Base-by-base conservation (phyloP, 2,113 vertebrate genomes). In the Lampris incognitus region DNA sequence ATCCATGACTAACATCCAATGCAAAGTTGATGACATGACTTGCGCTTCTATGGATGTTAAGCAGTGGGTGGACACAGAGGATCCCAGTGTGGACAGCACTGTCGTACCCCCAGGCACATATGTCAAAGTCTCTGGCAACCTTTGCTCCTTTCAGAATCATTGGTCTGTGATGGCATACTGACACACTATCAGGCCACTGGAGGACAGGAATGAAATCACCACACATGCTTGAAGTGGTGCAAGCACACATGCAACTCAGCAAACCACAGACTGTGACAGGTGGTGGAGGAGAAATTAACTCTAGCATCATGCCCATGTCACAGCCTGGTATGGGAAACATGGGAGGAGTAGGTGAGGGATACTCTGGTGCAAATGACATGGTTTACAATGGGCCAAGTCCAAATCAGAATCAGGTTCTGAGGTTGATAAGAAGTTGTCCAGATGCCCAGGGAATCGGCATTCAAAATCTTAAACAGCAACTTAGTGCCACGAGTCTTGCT, bases 1-100 rank as follows among this genome's bases (percentile, higher is more conserved):
- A 63, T 97, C 97, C 2, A 96, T 97, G 39, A 99, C 97, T 7
- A 98, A 98, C 85, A 96, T 99, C 62, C 95, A 98, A 58, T 99
- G 99, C 88, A 99, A 97, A 78, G 93, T 99, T 40, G 98, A 99
- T 9, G 98, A 99, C 82, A 99, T 99, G 98, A 98, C 98, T 0
- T 93, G 92, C 0, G 93, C 95, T 0, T 97, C 97, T 0, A 96
- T 99, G 96, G 97, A 99, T 0, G 96, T 99, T 54, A 93, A 98
- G 87, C 97, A 99, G 90, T 99, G 98, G 98, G 96, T 99, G 0
- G 98, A 99, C 85, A 96, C 96, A 0, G 98, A 99, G 80, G 98
- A 99, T 52, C 87, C 92, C 8, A 88, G 94, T 48, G 82, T 95
- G 37, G 97, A 99, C 82, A 97, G 94, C 52, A 92, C 94, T 0